Evolutionary conservation across 2,113 vertebrate species (phyloP), one percentile per base, ranked within the genome.

Genomic region (Phasianus colchicus): DNA sequence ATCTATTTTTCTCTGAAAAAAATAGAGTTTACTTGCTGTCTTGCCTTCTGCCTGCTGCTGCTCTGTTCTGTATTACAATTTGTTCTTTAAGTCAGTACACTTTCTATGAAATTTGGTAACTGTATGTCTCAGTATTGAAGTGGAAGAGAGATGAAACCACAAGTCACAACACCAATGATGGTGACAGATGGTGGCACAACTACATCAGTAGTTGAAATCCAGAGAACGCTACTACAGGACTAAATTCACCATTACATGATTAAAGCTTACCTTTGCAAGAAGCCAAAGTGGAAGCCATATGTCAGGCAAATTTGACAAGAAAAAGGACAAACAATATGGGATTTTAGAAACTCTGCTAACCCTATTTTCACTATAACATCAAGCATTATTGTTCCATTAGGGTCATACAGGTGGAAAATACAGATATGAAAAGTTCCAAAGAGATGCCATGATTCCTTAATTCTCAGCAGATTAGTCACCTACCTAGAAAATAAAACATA

Each of bases 81-180:
- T 83, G 54, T 90, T 92, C 82, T 66, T 83, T 93, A 93, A 91
- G 38, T 89, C 50, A 19, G 20, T 54, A 65, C 42, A 43, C 30
- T 63, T 63, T 55, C 58, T 67, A 47, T 48, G 22, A 86, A 85
- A 94, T 73, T 80, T 47, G 30, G 3, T 79, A 83, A 58, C 30
- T 75, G 15, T 13, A 71, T 13, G 20, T 65, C 25, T 85, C 40
- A 54, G 7, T 57, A 65, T 38, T 7, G 1, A 76, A 25, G 13
- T 63, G 30, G 6, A 67, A 73, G 5, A 80, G 25, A 71, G n/a
- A 86, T 61, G 34, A 60, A 78, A 18, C 30, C 36, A 32, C 14
- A 55, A 77, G 24, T 63, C 60, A 65, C 77, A 64, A 70, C 10
- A 48, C 6, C 30, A 40, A 20, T 15, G 25, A 88, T 25, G 20